phyloP scores from a whole-genome alignment of 2,888 invertebrate genomes.

The Philereme transversata region DNA sequence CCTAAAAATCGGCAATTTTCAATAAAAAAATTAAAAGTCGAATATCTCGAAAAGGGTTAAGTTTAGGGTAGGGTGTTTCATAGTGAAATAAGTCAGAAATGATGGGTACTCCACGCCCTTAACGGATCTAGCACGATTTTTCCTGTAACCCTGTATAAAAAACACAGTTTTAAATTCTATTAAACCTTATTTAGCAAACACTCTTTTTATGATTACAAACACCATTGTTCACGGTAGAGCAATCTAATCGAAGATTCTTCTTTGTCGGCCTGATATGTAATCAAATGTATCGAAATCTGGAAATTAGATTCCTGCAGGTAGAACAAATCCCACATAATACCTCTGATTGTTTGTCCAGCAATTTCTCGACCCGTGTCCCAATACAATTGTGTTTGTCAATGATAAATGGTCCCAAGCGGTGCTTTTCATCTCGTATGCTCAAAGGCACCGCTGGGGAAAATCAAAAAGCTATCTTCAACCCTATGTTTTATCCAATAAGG shows the following conservation, averaged over 20 bases:
- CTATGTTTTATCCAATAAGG: slow-evolving; percentile 37
- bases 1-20: too few species aligned
- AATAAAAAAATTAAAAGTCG: too few species aligned
- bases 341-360: slow-evolving; percentile 78
- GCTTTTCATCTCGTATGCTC: slow-evolving; percentile 78
- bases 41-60: too few species aligned
- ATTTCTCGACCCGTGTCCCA: slow-evolving; percentile 76
- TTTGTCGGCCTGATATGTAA: slow-evolving; percentile 31
- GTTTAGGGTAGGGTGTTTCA: too few species aligned
- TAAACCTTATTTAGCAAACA: too few species aligned
- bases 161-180: too few species aligned
- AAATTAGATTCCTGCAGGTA: slow-evolving; percentile 43
- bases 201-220: neutral
- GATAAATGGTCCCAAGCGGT: slow-evolving; percentile 81
- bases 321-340: slow-evolving; percentile 50
- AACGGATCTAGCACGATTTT: too few species aligned
- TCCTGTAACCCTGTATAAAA: too few species aligned
- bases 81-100: too few species aligned
- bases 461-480: slow-evolving; percentile 47
- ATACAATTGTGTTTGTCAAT: slow-evolving; percentile 84
- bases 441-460: slow-evolving; percentile 69
- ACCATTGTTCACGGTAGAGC: neutral
- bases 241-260: slow-evolving; percentile 32
- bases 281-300: slow-evolving; percentile 31
- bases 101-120: too few species aligned